Conservation (phyloP, 2,888 invertebrate species). For the Dromius quadrimaculatus region DNA sequence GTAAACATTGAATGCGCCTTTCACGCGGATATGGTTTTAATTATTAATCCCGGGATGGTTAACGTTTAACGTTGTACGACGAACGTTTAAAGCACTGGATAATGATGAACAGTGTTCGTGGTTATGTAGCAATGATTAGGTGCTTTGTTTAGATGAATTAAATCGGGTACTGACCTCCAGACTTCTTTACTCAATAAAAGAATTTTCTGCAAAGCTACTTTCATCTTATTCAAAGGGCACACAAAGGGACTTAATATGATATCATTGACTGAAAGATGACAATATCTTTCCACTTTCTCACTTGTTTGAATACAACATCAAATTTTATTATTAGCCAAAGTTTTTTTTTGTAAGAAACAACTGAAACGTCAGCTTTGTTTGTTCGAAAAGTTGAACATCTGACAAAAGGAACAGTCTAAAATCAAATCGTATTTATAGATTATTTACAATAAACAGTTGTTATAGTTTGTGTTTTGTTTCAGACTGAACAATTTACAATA, state of each 20-base stretch:
- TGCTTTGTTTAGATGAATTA: neutral
- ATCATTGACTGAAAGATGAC: too few species aligned
- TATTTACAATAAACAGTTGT: slow-evolving; percentile 9
- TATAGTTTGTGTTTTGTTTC: slow-evolving; percentile 62
- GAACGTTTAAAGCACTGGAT: slow-evolving; percentile 12
- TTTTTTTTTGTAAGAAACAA: slow-evolving; percentile 12
- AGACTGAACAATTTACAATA: slow-evolving; percentile 75
- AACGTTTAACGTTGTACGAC: too few species aligned
- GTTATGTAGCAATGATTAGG: neutral
- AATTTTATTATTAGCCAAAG: slow-evolving; percentile 16
- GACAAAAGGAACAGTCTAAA: neutral
- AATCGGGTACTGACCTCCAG: neutral
- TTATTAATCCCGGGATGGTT: slow-evolving; percentile 8
- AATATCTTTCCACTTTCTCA: too few species aligned
- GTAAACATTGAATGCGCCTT: slow-evolving; percentile 19
- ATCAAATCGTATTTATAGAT: neutral
- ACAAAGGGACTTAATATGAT: too few species aligned
- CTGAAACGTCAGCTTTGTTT: slow-evolving; percentile 24
- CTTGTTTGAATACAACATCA: too few species aligned
- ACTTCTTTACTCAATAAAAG: slow-evolving; percentile 6
- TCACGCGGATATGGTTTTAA: slow-evolving; percentile 16
- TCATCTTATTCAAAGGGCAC: too few species aligned
- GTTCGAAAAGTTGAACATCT: slow-evolving; percentile 10
- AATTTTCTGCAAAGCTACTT: slow-evolving; percentile 12
- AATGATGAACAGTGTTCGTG: neutral